A percentile compares a stretch with the other conserved stretches of the same genome.
phyloP scores from a whole-genome alignment of 2,797 vertebrate genomes.

The Scomberomorus guttatus region DNA sequence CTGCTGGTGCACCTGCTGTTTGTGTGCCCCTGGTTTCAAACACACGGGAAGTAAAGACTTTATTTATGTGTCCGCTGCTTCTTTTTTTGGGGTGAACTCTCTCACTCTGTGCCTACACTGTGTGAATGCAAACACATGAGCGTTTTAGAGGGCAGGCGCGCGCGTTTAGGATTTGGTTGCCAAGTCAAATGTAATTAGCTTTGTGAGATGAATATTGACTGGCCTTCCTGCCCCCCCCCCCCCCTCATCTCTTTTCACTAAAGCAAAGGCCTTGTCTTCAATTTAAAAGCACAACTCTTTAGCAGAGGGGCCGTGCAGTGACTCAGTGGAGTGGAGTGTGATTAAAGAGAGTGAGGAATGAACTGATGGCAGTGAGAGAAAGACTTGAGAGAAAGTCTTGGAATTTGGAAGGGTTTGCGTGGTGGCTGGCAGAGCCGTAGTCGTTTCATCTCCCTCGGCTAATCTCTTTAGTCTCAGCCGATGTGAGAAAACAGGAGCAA shows the following conservation, averaged over 20 bases:
- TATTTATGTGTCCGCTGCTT: constrained; percentile 15
- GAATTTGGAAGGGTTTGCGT: constrained; percentile 41
- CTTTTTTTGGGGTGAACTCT: constrained; percentile 16
- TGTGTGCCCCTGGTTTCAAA: constrained; percentile 5
- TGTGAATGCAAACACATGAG: constrained; percentile 36
- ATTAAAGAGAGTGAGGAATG: constrained; percentile 65
- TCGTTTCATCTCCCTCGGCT: constrained; percentile 60
- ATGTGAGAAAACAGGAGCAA: constrained; percentile 60
- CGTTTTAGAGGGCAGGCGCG: constrained; percentile 35
- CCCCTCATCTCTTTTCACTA: constrained; percentile 42
- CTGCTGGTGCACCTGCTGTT: background rate
- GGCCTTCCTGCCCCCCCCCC: constrained; percentile 7
- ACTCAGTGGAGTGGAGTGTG: constrained; percentile 42
- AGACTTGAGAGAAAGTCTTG: constrained; percentile 61
- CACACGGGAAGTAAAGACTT: constrained; percentile 8
- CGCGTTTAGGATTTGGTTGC: constrained; percentile 45
- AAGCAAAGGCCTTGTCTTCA: constrained; percentile 51
- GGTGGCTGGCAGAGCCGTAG: constrained; percentile 58
- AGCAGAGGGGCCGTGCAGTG: constrained; percentile 33
- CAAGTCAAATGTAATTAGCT: constrained; percentile 71
- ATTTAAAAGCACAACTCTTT: constrained; percentile 52
- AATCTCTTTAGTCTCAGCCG: constrained; percentile 70
- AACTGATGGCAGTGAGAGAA: constrained; percentile 47
- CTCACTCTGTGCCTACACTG: constrained; percentile 4
- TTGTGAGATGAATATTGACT: constrained; percentile 60